Percentiles rank a stretch among this genome's conserved stretches.
phyloP scores from a whole-genome alignment of 2,888 invertebrate genomes.

The Callosobruchus maculatus region DNA sequence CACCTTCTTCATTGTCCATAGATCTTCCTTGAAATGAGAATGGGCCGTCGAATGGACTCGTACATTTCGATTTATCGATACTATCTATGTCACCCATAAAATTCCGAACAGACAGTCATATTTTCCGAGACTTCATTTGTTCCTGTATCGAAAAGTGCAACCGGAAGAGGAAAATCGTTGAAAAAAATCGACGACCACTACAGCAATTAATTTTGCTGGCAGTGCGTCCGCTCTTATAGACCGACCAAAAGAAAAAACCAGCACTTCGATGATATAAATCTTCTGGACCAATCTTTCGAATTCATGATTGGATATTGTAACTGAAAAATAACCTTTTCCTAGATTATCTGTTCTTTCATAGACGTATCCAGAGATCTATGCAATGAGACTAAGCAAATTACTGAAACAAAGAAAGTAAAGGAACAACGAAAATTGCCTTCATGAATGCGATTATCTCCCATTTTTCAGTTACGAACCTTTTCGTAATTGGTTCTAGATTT shows the following conservation, averaged over 20 bases:
- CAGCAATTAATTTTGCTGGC: neutral
- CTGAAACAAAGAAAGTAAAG: too few species aligned
- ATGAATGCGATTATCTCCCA: too few species aligned
- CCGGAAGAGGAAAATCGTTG: neutral
- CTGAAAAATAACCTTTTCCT: neutral
- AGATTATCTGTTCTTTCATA: too few species aligned
- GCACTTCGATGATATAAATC: neutral
- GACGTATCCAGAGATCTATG: too few species aligned
- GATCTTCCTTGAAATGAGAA: neutral
- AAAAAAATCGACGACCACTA: neutral
- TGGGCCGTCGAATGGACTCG: neutral
- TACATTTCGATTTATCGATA: neutral
- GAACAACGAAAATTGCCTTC: too few species aligned
- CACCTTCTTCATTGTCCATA: neutral
- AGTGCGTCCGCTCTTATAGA: neutral
- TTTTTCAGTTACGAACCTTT: too few species aligned
- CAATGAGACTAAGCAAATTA: too few species aligned
- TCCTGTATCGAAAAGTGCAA: neutral
- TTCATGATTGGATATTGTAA: neutral
- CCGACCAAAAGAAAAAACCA: neutral
- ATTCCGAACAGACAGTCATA: neutral
- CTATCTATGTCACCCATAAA: neutral
- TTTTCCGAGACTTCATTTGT: neutral
- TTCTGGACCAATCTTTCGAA: neutral
- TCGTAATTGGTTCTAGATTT: too few species aligned